Base-by-base conservation (phyloP, 2,113 vertebrate genomes). In the Holacanthus passer region DNA sequence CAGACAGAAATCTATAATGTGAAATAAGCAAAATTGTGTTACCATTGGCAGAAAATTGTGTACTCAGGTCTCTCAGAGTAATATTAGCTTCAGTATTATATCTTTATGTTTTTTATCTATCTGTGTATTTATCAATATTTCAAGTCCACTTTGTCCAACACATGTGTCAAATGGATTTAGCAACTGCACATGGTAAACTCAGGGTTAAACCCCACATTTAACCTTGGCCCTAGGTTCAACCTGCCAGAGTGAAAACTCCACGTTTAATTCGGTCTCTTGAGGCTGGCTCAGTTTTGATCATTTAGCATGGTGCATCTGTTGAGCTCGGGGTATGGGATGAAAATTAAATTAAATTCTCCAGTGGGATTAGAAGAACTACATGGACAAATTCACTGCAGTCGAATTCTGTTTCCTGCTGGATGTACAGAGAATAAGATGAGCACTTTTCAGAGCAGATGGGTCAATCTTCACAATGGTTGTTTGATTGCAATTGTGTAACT, bases 191-290 rank as follows among this genome's bases (percentile, higher is more conserved):
- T 19, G 0, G 14, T 27, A 35, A 64, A 55, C 48, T 55, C 19
- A 0, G 66, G 35, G 63, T 67, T 67, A 47, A 67, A 47, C 39
- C 52, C 17, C 5, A 20, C 39, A 43, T 77, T 77, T 67, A 77
- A 47, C 50, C 62, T 35, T 20, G 5, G 3, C 27, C 27, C 14
- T 5, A 39, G 50, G 5, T 67, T 47, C 35, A 77, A 56, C 27
- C 39, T 55, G 20, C 7, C 41, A 29, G 14, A 22, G 29, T 43
- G 35, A 37, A 5, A 65, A 47, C 8, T 22, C 2, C 5, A 17
- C 6, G 14, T n/a, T 52, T 52, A 22, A 52, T n/a, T n/a, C 20
- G 8, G 35, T 52, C 47, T 52, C 19, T 52, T 17, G 2, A n/a
- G 31, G 13, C 22, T 27, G 50, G 32, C 27, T 41, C 35, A 27